Conservation (phyloP, 2,888 invertebrate species). For the Tenthredo notha region DNA sequence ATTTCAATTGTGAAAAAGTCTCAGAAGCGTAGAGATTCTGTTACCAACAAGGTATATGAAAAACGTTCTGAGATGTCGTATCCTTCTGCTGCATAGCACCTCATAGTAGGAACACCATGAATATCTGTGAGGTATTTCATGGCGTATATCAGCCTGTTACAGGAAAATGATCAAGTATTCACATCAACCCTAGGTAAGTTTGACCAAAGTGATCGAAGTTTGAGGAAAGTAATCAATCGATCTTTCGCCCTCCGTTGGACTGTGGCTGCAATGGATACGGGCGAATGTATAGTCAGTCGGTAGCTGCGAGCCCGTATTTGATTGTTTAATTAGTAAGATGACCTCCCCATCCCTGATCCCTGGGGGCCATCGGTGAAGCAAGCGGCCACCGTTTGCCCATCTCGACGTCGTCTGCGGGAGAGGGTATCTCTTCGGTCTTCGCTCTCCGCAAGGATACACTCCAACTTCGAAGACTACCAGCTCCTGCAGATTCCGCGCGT, state of each 20-base stretch:
- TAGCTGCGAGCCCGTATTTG: slow-evolving; percentile 75
- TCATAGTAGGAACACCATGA: neutral
- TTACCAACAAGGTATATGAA: neutral
- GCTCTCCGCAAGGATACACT: slow-evolving; percentile 62
- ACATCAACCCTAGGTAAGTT: neutral
- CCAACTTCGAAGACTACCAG: slow-evolving; percentile 69
- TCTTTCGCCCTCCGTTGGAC: slow-evolving; percentile 66
- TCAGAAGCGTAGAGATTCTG: neutral
- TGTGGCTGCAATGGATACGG: slow-evolving; percentile 63
- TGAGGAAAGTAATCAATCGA: slow-evolving; percentile 58
- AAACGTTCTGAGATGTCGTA: neutral
- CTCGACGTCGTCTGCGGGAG: slow-evolving; percentile 38
- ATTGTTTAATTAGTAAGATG: slow-evolving; percentile 78
- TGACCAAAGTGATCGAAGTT: slow-evolving; percentile 68
- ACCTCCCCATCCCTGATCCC: slow-evolving; percentile 68
- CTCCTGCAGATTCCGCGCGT: slow-evolving; percentile 72
- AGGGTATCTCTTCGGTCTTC: slow-evolving; percentile 41
- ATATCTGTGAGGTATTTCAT: neutral
- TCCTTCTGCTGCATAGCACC: neutral
- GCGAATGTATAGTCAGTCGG: slow-evolving; percentile 63
- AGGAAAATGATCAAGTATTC: slow-evolving; percentile 3
- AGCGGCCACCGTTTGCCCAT: slow-evolving; percentile 48
- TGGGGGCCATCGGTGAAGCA: slow-evolving; percentile 58
- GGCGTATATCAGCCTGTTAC: neutral
- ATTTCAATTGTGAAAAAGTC: neutral